Conservation (phyloP, 1,140 invertebrate species). For the Solen grandis region DNA sequence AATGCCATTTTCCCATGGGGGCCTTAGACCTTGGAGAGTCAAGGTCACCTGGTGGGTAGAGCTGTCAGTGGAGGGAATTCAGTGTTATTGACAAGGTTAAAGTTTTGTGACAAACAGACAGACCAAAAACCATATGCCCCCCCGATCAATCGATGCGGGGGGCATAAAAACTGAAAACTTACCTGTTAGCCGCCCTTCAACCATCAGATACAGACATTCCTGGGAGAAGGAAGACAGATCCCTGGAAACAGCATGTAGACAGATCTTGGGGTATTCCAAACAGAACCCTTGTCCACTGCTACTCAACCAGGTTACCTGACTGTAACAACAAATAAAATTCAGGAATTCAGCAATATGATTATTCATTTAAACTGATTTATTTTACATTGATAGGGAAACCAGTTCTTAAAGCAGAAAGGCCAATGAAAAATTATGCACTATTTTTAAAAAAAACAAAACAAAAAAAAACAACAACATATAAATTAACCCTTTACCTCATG, state of each 20-base stretch:
- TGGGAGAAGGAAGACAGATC: constrained; percentile 85
- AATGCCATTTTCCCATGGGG: too few species aligned
- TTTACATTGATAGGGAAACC: background rate
- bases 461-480: background rate
- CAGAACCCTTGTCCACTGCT: constrained; percentile 86
- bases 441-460: background rate
- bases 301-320: constrained; percentile 86
- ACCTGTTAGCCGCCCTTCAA: constrained; percentile 85
- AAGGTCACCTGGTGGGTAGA: too few species aligned
- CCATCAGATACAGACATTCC: constrained; percentile 87
- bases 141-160: too few species aligned
- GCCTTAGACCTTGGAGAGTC: too few species aligned
- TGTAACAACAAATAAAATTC: constrained; percentile 76
- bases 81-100: too few species aligned
- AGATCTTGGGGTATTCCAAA: constrained; percentile 87
- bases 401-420: background rate
- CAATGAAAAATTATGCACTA: background rate
- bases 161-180: too few species aligned
- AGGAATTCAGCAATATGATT: too few species aligned
- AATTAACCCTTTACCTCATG: background rate
- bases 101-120: too few species aligned
- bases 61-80: too few species aligned
- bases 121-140: too few species aligned
- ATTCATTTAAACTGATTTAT: background rate
- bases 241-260: constrained; percentile 88